Percentiles rank a stretch among this genome's conserved stretches.
These are phyloP conservation scores for Philopotamus ludificatus DNA, from an alignment of 1,140 invertebrate genomes.

Conservation along the genomic window DNA sequence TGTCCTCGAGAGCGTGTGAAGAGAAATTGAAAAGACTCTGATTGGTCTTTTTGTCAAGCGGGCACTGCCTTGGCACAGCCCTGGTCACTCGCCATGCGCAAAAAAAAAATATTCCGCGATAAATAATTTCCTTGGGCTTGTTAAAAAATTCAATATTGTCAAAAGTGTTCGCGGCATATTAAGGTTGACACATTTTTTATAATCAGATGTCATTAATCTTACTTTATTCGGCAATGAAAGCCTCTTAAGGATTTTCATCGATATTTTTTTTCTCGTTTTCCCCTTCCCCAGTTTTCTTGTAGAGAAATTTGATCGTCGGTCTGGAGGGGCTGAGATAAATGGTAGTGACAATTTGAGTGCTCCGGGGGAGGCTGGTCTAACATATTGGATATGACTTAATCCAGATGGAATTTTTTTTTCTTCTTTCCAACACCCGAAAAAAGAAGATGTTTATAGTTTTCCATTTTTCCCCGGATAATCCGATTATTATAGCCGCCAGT, in stretches of 20 bases:
- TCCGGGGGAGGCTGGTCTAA: constrained; percentile 7
- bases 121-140: no score
- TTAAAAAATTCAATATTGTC: no score
- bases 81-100: no score
- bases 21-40: constrained; percentile 8
- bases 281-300: neutral
- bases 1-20: neutral
- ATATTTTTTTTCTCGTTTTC: neutral
- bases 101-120: no score
- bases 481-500: neutral
- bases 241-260: constrained; percentile 1
- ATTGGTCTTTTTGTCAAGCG: constrained; percentile 1
- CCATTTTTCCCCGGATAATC: neutral
- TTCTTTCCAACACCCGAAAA: no score
- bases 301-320: constrained; percentile 26
- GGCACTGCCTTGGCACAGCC: neutral
- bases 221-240: constrained; percentile 9
- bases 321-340: constrained; percentile 21
- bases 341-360: constrained; percentile 34
- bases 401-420: constrained; percentile 12
- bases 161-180: no score
- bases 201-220: constrained; percentile 8
- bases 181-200: neutral
- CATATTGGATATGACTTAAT: constrained; percentile 27
- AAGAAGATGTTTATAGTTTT: neutral